Evolutionary conservation across 2,888 invertebrate genomes (phyloP), one percentile per base, ranked within the genome.

Genomic region (Leucophenga maculata): DNA sequence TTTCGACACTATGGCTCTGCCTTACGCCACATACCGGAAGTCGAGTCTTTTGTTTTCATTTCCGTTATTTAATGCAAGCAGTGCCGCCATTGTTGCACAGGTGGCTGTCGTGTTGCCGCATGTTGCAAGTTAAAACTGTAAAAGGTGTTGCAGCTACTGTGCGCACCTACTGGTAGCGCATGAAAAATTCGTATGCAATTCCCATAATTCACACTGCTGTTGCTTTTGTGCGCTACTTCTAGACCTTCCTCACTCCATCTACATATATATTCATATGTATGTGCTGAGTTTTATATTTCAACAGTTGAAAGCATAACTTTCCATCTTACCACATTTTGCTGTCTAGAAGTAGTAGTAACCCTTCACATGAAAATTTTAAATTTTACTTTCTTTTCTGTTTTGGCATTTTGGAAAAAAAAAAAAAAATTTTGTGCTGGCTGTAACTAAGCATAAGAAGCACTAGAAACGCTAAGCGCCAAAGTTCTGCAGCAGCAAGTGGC

Each of bases 41-140:
- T 84, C 75, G 75, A 78, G 80, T 79, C 83, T 79, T 83, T 84
- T 83, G 84, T 84, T 83, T 83, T 80, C 79, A 83, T 83, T 83
- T 84, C 84, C 83, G 82, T 83, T 83, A 78, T 83, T 83, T 81
- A 84, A 84, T 83, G 80, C 82, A 80, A 78, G 78, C 46, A 22
- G 3, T 46, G 39, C 50, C 32, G 18, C 44, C 75, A 71, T 69
- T 73, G 71, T 64, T 68, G 22, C 62, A 64, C 62, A 64, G 60
- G 60, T 60, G 60, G 60, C 60, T 18, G 20, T 14, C 26, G 60
- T 39, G n/a, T n/a, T n/a, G 20, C 11, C 8, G 54, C 54, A 20
- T 18, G 11, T 11, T 39, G 39, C 39, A 39, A 39, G 39, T 39
- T 6, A 39, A 8, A 11, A 39, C 39, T 39, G 39, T 39, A 26